Percentiles rank a stretch among this genome's conserved stretches.
phyloP scores from a whole-genome alignment of 2,888 invertebrate species.

The Macrosiphum euphorbiae region DNA sequence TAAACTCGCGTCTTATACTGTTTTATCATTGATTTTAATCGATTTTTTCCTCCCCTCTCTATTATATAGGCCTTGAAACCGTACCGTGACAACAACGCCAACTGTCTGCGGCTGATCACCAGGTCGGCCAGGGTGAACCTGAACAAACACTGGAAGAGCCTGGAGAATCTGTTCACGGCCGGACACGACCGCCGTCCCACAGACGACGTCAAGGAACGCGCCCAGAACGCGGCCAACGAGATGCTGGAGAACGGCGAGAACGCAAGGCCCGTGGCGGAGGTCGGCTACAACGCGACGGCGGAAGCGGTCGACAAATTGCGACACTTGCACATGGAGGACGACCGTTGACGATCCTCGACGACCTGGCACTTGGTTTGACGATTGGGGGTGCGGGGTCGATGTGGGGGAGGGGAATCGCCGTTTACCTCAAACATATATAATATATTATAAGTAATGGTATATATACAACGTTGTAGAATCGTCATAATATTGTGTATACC shows the following conservation, averaged over 20 bases:
- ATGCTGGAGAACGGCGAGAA: conserved; percentile 71
- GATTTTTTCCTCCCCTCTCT: background rate
- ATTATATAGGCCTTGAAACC: conserved; percentile 46
- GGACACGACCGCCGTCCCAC: conserved; percentile 70
- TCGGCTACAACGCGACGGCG: background rate
- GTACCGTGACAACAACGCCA: conserved; percentile 68
- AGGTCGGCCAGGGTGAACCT: conserved; percentile 76
- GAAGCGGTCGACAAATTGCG: conserved; percentile 31
- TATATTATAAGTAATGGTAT: background rate
- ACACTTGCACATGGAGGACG: background rate
- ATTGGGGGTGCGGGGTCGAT: background rate
- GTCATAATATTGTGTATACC: background rate
- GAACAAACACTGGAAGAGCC: conserved; percentile 77
- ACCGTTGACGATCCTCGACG: background rate
- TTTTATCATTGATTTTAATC: background rate
- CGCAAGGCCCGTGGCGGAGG: background rate
- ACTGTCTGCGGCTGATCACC: conserved; percentile 75
- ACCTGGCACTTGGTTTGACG: background rate
- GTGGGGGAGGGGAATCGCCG: background rate
- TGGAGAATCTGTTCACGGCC: conserved; percentile 75
- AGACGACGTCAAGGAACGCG: conserved; percentile 69
- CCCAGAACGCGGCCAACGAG: conserved; percentile 70
- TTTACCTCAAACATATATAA: no score
- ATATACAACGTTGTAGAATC: background rate
- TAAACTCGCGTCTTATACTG: no score